Evolutionary conservation across 2,113 vertebrate genomes (phyloP).

Genomic region (Caranx ignobilis): DNA sequence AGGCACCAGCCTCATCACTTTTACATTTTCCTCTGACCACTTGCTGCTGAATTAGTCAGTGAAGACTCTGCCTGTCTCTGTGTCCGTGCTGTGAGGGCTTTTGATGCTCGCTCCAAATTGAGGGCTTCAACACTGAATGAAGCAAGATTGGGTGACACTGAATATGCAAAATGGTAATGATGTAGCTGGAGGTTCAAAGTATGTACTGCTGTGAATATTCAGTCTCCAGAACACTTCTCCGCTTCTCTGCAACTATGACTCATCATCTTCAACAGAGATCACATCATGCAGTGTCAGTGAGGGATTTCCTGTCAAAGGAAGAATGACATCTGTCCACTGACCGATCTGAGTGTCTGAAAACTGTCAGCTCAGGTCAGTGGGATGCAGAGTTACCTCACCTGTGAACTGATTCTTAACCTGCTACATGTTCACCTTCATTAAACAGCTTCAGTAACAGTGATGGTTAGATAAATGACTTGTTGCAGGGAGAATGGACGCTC

Average conservation of each 20-base stretch:
- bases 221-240: slow-evolving; percentile 7
- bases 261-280: slow-evolving; percentile 16
- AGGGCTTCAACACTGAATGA: slow-evolving; percentile 6
- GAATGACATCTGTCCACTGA: neutral
- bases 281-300: neutral
- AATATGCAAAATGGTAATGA: neutral
- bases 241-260: slow-evolving; percentile 13
- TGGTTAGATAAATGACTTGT: too few relatives aligned
- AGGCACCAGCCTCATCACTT: neutral
- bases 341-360: slow-evolving; percentile 6
- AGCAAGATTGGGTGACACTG: neutral
- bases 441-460: too few relatives aligned
- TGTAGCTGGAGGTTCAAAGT: neutral
- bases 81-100: neutral
- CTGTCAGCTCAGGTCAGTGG: neutral
- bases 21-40: slow-evolving; percentile 16
- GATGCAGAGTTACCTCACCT: neutral
- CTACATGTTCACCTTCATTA: too few relatives aligned
- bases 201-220: neutral
- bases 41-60: slow-evolving; percentile 34
- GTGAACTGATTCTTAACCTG: neutral
- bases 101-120: neutral
- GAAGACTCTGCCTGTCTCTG: slow-evolving; percentile 15
- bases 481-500: too few relatives aligned
- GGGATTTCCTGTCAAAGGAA: neutral